phyloP scores from a whole-genome alignment of 2,888 invertebrate species.

The Epistrophe eligans region DNA sequence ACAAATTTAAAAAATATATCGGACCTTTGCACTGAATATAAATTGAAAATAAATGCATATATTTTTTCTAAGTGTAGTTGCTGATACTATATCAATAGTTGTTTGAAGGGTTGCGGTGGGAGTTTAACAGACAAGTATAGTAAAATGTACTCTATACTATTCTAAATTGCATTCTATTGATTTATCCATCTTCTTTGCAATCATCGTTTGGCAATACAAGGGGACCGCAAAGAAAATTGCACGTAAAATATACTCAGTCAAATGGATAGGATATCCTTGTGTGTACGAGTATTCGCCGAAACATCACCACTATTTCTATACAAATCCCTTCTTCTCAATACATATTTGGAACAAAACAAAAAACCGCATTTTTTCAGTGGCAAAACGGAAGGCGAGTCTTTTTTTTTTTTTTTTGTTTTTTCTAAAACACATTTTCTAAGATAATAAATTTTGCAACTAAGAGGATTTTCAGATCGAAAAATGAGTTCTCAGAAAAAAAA shows the following conservation, averaged over 20 bases:
- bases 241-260: conserved; percentile 59
- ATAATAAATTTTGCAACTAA: conserved; percentile 65
- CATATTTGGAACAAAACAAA: too few relatives aligned
- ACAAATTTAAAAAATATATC: too few relatives aligned
- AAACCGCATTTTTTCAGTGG: background rate
- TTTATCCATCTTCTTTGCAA: conserved; percentile 48
- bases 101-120: background rate
- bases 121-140: background rate
- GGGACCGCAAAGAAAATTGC: conserved; percentile 54
- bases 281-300: background rate
- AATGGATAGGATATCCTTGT: conserved; percentile 14
- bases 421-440: conserved; percentile 35
- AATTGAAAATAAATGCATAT: too few relatives aligned
- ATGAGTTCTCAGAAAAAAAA: conserved; percentile 21
- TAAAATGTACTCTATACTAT: conserved; percentile 58
- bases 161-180: conserved; percentile 75
- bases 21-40: too few relatives aligned
- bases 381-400: background rate
- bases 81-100: conserved; percentile 21
- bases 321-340: background rate
- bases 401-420: too few relatives aligned
- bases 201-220: conserved; percentile 21
- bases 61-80: conserved; percentile 38
- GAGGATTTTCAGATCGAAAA: conserved; percentile 71
- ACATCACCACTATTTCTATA: background rate